Evolutionary conservation across 2,888 invertebrate genomes (phyloP).

Genomic region (Erebia palarica): DNA sequence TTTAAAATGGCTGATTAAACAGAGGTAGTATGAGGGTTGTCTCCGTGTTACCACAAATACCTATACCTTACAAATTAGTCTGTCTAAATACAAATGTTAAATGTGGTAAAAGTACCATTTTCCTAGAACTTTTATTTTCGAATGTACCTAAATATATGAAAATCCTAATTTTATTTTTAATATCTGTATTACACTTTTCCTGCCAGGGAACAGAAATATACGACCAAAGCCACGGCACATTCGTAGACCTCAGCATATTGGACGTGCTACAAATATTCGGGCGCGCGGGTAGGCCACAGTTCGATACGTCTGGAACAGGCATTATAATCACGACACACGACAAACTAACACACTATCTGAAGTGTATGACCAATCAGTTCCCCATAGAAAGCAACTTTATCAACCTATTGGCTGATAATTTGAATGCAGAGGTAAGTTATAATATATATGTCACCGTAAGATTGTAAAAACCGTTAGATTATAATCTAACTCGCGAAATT

Average conservation of each 20-base stretch:
- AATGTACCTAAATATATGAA: no score
- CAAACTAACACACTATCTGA: slow-evolving; percentile 96
- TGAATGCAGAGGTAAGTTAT: slow-evolving; percentile 94
- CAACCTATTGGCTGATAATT: slow-evolving; percentile 94
- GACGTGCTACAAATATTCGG: slow-evolving; percentile 99
- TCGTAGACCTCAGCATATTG: slow-evolving; percentile 96
- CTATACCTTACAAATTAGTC: no score
- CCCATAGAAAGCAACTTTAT: slow-evolving; percentile 99
- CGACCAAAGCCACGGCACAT: slow-evolving; percentile 96
- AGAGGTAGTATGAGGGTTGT: no score
- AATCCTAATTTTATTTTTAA: no score
- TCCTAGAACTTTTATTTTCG: no score
- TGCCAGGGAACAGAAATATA: slow-evolving; percentile 97
- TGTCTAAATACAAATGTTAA: no score
- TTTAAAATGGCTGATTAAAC: no score
- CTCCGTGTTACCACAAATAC: no score
- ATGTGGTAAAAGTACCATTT: no score
- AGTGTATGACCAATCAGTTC: slow-evolving; percentile 96
- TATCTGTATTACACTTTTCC: neutral
- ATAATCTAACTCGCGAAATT: no score
- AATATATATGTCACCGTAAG: no score
- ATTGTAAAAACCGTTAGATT: no score
- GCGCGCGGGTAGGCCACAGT: slow-evolving; percentile 98
- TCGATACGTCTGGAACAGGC: slow-evolving; percentile 96
- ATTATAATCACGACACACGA: slow-evolving; percentile 97